Evolutionary conservation across 2,113 vertebrate species (phyloP).

Genomic region (Hiodon alosoides): DNA sequence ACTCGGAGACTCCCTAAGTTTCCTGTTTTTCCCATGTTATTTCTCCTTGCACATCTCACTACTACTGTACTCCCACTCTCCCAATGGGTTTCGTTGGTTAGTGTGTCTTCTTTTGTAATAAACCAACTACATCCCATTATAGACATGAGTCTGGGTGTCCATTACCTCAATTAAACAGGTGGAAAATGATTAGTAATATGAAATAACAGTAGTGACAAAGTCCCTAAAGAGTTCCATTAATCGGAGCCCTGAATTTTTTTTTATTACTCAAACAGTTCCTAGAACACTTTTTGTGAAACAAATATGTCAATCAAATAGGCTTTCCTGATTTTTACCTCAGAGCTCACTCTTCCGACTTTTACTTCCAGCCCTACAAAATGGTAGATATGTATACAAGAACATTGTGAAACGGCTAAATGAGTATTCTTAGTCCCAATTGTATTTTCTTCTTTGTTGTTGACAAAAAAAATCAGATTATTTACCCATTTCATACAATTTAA

Average conservation of each 20-base stretch:
- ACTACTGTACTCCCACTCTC: neutral
- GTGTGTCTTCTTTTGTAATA: slow-evolving; percentile 36
- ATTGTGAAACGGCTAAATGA: too few species aligned
- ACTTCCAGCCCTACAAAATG: neutral
- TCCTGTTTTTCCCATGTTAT: neutral
- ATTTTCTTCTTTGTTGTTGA: too few species aligned
- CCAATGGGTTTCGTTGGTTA: slow-evolving; percentile 9
- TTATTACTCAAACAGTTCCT: slow-evolving; percentile 33
- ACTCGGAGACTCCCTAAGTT: neutral
- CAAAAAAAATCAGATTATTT: too few species aligned
- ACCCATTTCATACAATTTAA: too few species aligned
- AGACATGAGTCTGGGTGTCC: slow-evolving; percentile 47
- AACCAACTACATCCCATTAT: slow-evolving; percentile 35
- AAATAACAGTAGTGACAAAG: slow-evolving; percentile 50
- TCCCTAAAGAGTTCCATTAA: slow-evolving; percentile 43
- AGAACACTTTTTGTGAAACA: too few species aligned
- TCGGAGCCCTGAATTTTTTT: slow-evolving; percentile 34
- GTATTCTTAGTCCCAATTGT: too few species aligned
- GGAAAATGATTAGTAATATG: too few species aligned
- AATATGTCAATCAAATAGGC: too few species aligned
- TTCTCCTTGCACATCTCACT: neutral
- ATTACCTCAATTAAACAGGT: slow-evolving; percentile 30
- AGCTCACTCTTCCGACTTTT: neutral
- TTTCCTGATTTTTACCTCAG: neutral
- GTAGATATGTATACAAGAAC: too few species aligned